Percentiles rank a stretch among this genome's conserved stretches.
phyloP scores from a whole-genome alignment of 2,797 vertebrate species.

The Ptychobarbus kaznakovi region DNA sequence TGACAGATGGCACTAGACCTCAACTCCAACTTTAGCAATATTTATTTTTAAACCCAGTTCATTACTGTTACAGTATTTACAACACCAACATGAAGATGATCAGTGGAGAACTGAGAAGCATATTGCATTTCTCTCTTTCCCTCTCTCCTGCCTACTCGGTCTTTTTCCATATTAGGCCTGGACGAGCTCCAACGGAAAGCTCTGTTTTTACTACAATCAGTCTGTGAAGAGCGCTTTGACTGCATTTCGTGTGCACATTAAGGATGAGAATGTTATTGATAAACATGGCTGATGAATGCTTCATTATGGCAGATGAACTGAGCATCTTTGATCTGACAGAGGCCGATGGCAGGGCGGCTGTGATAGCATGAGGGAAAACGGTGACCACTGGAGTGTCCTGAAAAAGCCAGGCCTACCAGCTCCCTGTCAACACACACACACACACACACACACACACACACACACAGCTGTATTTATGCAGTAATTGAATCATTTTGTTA shows the following conservation, averaged over 20 bases:
- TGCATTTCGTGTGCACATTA: conserved; percentile 44
- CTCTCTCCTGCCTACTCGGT: conserved; percentile 11
- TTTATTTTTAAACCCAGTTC: neutral
- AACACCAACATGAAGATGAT: neutral
- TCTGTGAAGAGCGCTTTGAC: conserved; percentile 48
- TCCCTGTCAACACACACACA: conserved; percentile 36
- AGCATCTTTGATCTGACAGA: conserved; percentile 48
- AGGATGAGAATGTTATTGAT: conserved; percentile 52
- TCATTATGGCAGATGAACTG: conserved; percentile 34
- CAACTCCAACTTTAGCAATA: neutral
- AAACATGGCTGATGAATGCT: conserved; percentile 53
- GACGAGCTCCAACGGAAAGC: conserved; percentile 50
- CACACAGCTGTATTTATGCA: conserved; percentile 58
- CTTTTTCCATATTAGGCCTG: conserved; percentile 60
- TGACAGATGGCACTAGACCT: no score
- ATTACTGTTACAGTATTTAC: neutral
- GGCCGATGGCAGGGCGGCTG: conserved; percentile 21
- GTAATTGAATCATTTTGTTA: conserved; percentile 68
- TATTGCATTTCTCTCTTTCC: conserved; percentile 8
- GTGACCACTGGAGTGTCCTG: conserved; percentile 43
- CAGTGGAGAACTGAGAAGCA: neutral
- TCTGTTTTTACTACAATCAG: conserved; percentile 54
- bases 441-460: conserved; percentile 34
- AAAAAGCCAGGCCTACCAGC: conserved; percentile 48
- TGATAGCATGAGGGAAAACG: conserved; percentile 19